Base-by-base conservation (phyloP, 2,797 vertebrate genomes). In the Alauda arvensis region DNA sequence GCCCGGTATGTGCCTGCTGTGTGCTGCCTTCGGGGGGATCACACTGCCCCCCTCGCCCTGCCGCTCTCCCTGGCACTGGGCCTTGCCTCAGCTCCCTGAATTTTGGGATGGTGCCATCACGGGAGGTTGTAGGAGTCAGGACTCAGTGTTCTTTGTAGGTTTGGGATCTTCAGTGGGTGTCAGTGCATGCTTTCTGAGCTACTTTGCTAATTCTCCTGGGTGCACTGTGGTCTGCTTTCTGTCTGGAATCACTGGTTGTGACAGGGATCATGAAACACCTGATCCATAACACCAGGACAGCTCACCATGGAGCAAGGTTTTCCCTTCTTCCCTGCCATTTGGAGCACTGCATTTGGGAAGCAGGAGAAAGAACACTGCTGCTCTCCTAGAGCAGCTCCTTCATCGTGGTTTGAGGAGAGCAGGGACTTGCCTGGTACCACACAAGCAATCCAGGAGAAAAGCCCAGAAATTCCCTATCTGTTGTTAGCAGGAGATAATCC, bases 1-100 rank as follows among this genome's bases (percentile, higher is more conserved):
- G 86, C 96, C 98, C 93, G 98, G 99, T 99, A 93, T 8, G 94
- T 92, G 46, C 46, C 60, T 75, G 81, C 28, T 49, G 23, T 13
- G 8, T 49, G 17, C 9, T 70, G 28, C 61, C 57, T 63, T 67
- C 13, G 14, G 19, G 37, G 56, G 31, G 9, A 43, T 45, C 25
- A 16, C 37, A 3, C 46, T 92, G 37, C 42, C 62, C 45, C 63
- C 33, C 24, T 43, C 59, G 51, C 23, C 68, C 65, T 46, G 20
- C 34, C 60, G 21, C 29, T 83, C 40, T 69, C 48, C 49, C 40
- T 81, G 52, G 17, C 48, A 12, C 40, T 62, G 65, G 1, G 34
- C 43, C 7, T 4, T 83, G 46, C 65, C 56, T 89, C 37, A 31
- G 46, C 65, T 90, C 57, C 14, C 37, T 34, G 51, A 12, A 34